Percentiles rank a stretch among this genome's conserved stretches.
Conservation (phyloP, 1,140 invertebrate species). For the Zaprionus inermis region DNA sequence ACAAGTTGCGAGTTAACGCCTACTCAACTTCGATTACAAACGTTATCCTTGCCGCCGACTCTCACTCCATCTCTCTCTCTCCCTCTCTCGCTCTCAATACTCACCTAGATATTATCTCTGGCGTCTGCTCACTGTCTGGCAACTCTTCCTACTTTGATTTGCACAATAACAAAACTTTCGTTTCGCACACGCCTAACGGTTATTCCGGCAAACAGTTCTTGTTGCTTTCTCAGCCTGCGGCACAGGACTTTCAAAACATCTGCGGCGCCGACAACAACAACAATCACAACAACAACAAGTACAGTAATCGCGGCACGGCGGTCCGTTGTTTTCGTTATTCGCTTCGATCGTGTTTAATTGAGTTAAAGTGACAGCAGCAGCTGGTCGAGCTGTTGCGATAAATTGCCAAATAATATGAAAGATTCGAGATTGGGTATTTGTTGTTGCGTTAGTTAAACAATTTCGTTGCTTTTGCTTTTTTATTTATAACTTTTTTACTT, state of each 20-base stretch:
- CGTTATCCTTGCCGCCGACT: constrained; percentile 1
- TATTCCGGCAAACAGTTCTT: constrained; percentile 61
- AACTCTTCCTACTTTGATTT: constrained; percentile 43
- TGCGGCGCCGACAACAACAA: constrained; percentile 42
- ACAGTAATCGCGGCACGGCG: constrained; percentile 7
- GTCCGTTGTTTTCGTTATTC: constrained; percentile 47
- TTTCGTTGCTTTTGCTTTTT: constrained; percentile 14
- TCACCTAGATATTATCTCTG: constrained; percentile 31
- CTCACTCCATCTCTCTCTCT: not conserved
- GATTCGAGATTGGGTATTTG: constrained; percentile 41
- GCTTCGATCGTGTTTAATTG: constrained; percentile 72
- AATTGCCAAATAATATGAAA: constrained; percentile 54
- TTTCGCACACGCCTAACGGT: constrained; percentile 41
- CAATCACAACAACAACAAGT: no score
- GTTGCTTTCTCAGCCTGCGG: constrained; percentile 35
- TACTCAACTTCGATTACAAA: constrained; percentile 9
- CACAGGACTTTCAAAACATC: constrained; percentile 61
- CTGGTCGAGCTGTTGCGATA: constrained; percentile 32
- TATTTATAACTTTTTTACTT: not conserved
- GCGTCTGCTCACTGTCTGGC: constrained; percentile 22
- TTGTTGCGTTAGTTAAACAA: constrained; percentile 10
- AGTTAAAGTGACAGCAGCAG: constrained; percentile 69
- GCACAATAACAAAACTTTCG: constrained; percentile 69
- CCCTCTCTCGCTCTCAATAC: constrained; percentile 32
- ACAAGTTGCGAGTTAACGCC: constrained; percentile 11